These are phyloP conservation scores for Thomomys bottae DNA, from an alignment of 2,113 vertebrate species.

Conservation along the genomic window DNA sequence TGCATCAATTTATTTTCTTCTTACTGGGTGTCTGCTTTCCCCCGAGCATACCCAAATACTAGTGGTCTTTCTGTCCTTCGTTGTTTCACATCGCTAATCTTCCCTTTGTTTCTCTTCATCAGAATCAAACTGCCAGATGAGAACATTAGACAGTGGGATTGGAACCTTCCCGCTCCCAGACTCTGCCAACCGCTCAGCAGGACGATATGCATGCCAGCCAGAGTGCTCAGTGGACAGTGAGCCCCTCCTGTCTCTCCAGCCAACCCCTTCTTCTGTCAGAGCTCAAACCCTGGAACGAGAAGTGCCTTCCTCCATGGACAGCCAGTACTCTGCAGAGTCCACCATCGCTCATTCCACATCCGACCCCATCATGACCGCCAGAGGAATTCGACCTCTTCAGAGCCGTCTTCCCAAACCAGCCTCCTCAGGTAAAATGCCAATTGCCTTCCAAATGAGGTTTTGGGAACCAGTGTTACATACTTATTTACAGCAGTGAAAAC, in stretches of 20 bases:
- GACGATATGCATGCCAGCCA: constrained; percentile 87
- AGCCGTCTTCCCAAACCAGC: constrained; percentile 88
- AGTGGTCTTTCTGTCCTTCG: neutral
- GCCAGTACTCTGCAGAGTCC: constrained; percentile 77
- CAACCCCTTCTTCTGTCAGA: constrained; percentile 80
- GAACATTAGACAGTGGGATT: constrained; percentile 96
- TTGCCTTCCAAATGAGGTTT: constrained; percentile 69
- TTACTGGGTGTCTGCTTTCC: constrained; percentile 75
- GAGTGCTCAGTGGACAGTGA: constrained; percentile 83
- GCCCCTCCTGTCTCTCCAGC: constrained; percentile 71
- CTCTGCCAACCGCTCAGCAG: constrained; percentile 86
- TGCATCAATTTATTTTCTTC: constrained; percentile 52
- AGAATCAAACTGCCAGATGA: constrained; percentile 95
- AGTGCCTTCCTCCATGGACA: constrained; percentile 89
- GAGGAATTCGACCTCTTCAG: constrained; percentile 80
- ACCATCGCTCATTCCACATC: constrained; percentile 89
- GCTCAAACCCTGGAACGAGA: constrained; percentile 88
- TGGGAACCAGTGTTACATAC: constrained; percentile 56
- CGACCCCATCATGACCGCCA: constrained; percentile 85
- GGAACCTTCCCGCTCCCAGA: constrained; percentile 95
- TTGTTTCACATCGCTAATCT: constrained; percentile 29
- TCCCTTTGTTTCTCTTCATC: constrained; percentile 79
- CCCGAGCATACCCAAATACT: constrained; percentile 62
- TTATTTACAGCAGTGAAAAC: constrained; percentile 74
- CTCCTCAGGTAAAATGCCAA: constrained; percentile 88